Evolutionary conservation across 2,888 invertebrate species (phyloP).

Genomic region (Cistogaster globosa): DNA sequence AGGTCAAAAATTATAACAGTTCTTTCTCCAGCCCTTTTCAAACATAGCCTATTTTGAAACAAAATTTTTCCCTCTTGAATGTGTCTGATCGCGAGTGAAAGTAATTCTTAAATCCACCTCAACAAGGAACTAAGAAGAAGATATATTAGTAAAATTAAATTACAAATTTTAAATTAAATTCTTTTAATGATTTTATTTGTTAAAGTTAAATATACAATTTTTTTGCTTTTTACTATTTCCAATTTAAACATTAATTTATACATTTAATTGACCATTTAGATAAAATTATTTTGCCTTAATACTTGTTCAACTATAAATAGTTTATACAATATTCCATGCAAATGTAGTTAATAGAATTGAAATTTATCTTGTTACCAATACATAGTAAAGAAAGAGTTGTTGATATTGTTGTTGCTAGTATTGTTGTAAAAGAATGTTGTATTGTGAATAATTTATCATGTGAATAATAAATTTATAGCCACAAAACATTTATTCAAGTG

Average conservation of each 20-base stretch:
- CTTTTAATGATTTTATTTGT: neutral
- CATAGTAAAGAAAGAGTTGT: neutral
- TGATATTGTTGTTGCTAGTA: neutral
- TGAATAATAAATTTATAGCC: conserved; percentile 65
- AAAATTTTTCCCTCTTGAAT: too few relatives aligned
- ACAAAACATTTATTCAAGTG: conserved; percentile 68
- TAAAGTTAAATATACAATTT: neutral
- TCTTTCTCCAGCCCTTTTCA: too few relatives aligned
- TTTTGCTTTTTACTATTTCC: conserved; percentile 1
- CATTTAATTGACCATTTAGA: conserved; percentile 37
- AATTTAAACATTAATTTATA: conserved; percentile 29
- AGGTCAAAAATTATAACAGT: too few relatives aligned
- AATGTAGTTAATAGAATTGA: conserved; percentile 59
- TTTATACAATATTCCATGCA: conserved; percentile 24
- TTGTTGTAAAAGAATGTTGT: conserved; percentile 6
- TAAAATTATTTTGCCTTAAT: conserved; percentile 35
- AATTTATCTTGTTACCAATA: conserved; percentile 51
- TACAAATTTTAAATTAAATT: neutral
- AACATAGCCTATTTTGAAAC: too few relatives aligned
- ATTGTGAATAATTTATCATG: conserved; percentile 60
- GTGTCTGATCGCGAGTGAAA: too few relatives aligned
- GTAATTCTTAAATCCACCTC: too few relatives aligned
- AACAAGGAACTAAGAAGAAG: too few relatives aligned
- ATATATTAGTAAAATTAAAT: too few relatives aligned
- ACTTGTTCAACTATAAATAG: conserved; percentile 4